Percentiles rank a stretch among this genome's conserved stretches.
These are phyloP conservation scores for Drosophila kikkawai DNA, from an alignment of 1,140 invertebrate genomes.

Conservation along the genomic window DNA sequence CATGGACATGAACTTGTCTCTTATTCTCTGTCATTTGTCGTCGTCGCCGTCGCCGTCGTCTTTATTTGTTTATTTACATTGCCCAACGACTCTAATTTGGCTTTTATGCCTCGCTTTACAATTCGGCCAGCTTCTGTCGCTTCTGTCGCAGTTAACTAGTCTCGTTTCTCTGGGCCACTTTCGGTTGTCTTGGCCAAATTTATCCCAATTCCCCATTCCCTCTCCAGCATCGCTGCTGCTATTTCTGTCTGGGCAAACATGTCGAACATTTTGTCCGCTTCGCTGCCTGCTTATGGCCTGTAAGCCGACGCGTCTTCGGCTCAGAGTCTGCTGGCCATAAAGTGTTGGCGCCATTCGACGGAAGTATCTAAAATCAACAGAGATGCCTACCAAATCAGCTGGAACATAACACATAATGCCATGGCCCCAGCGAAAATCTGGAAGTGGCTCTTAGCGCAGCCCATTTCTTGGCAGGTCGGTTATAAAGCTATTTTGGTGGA, in stretches of 20 bases:
- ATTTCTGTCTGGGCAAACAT: slow-evolving; percentile 70
- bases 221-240: not conserved
- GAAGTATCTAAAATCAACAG: slow-evolving; percentile 41
- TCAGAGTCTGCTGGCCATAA: slow-evolving; percentile 53
- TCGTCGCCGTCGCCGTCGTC: slow-evolving; percentile 21
- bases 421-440: not conserved
- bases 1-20: slow-evolving; percentile 64
- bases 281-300: slow-evolving; percentile 54
- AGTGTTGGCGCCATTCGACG: slow-evolving; percentile 57
- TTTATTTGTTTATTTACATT: slow-evolving; percentile 68
- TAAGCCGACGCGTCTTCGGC: slow-evolving; percentile 41
- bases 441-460: not conserved
- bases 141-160: slow-evolving; percentile 60
- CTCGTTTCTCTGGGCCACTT: slow-evolving; percentile 47
- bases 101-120: slow-evolving; percentile 72
- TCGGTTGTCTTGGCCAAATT: slow-evolving; percentile 45
- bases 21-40: slow-evolving; percentile 45
- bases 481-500: slow-evolving; percentile 10
- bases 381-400: slow-evolving; percentile 59
- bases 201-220: slow-evolving; percentile 17
- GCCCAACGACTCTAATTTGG: slow-evolving; percentile 65
- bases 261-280: slow-evolving; percentile 74
- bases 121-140: slow-evolving; percentile 39
- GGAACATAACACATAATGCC: slow-evolving; percentile 15
- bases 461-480: not conserved